phyloP scores from a whole-genome alignment of 2,888 invertebrate species.

The Zonitis immaculata region DNA sequence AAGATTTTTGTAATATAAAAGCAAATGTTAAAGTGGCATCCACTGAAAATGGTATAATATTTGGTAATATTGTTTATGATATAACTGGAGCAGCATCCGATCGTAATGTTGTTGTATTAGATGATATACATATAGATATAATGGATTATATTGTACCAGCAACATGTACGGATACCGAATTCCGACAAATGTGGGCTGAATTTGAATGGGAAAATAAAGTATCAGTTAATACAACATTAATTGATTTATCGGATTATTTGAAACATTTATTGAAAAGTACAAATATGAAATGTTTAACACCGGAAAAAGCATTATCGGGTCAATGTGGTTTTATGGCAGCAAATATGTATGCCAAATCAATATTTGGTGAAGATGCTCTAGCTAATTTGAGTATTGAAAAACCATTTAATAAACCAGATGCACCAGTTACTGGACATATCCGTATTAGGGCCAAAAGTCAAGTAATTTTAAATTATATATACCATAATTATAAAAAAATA shows the following conservation, averaged over 20 bases:
- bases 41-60: slow-evolving; percentile 99
- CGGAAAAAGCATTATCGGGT: slow-evolving; percentile 92
- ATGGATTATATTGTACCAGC: slow-evolving; percentile 99
- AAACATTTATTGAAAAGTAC: slow-evolving; percentile 89
- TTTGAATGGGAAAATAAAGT: slow-evolving; percentile 99
- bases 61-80: slow-evolving; percentile 98
- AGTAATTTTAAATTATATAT: too few relatives aligned
- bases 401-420: slow-evolving; percentile 77
- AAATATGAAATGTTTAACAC: slow-evolving; percentile 99
- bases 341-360: slow-evolving; percentile 97
- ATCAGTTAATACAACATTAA: slow-evolving; percentile 89
- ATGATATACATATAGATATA: slow-evolving; percentile 99
- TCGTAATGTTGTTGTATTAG: slow-evolving; percentile 95
- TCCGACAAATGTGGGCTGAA: slow-evolving; percentile 99
- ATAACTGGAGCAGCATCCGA: slow-evolving; percentile 89
- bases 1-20: slow-evolving; percentile 97
- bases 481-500: too few relatives aligned
- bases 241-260: slow-evolving; percentile 89
- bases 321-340: slow-evolving; percentile 99
- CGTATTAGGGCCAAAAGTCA: slow-evolving; percentile 98
- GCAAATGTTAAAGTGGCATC: slow-evolving; percentile 99
- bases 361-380: slow-evolving; percentile 97
- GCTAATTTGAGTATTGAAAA: slow-evolving; percentile 99
- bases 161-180: slow-evolving; percentile 89
- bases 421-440: slow-evolving; percentile 94